A percentile compares a stretch with the other conserved stretches of the same genome.
These are phyloP conservation scores for Ramphastos sulfuratus DNA, from an alignment of 2,113 vertebrate genomes.

Conservation along the genomic window DNA sequence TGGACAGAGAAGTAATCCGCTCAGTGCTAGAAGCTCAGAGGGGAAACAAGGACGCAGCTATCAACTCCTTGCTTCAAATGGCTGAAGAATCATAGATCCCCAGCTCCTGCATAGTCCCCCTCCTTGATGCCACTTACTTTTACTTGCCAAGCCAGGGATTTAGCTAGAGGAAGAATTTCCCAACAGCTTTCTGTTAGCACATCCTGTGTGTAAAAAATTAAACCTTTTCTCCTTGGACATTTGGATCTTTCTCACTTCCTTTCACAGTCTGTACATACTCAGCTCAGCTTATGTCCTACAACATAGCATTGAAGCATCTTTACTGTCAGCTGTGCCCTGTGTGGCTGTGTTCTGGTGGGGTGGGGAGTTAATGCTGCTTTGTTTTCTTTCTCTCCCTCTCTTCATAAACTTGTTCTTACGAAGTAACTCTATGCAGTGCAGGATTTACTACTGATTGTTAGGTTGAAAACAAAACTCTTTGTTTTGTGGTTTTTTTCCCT, in stretches of 20 bases:
- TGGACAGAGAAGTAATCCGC: conserved; percentile 93
- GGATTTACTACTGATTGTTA: neutral
- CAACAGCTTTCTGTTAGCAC: conserved; percentile 40
- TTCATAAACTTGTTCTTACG: conserved; percentile 7
- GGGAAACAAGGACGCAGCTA: conserved; percentile 90
- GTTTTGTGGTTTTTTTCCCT: neutral
- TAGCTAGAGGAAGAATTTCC: conserved; percentile 68
- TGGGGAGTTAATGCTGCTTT: conserved; percentile 34
- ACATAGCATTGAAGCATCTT: conserved; percentile 18
- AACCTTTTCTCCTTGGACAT: neutral
- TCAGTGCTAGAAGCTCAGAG: conserved; percentile 94
- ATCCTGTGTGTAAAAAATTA: conserved; percentile 26
- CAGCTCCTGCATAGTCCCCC: neutral
- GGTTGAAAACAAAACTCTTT: neutral
- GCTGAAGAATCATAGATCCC: conserved; percentile 88
- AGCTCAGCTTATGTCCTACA: conserved; percentile 7
- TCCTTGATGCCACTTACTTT: neutral
- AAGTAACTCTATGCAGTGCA: conserved; percentile 56
- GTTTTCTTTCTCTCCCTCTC: neutral
- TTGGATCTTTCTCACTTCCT: conserved; percentile 21
- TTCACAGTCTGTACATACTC: conserved; percentile 11
- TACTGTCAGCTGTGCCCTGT: conserved; percentile 9
- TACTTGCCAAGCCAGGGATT: conserved; percentile 71
- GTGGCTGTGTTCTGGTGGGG: conserved; percentile 6
- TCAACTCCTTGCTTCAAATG: conserved; percentile 98